These are phyloP conservation scores for Caenorhabditis latens DNA, from an alignment of 1,140 invertebrate genomes.

Conservation along the genomic window DNA sequence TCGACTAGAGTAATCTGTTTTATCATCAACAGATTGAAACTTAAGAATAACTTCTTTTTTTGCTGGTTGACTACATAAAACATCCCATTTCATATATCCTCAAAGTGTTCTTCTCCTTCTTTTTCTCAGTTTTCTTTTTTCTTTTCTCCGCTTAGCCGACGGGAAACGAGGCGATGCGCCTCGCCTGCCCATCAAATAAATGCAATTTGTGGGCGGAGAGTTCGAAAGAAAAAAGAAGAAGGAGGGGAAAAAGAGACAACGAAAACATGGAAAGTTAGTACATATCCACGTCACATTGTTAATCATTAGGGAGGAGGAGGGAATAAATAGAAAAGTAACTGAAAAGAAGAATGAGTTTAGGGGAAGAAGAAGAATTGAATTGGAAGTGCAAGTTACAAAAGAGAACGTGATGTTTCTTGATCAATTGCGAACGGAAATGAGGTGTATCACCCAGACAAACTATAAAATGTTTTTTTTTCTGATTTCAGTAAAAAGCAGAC, in stretches of 20 bases:
- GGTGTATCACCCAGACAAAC: background rate
- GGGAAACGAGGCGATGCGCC: constrained; percentile 44
- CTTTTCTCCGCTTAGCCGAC: constrained; percentile 13
- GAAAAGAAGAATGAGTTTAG: background rate
- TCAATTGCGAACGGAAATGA: background rate
- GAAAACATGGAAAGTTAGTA: constrained; percentile 20
- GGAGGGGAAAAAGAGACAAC: background rate
- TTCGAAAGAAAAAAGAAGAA: constrained; percentile 23
- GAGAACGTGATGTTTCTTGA: background rate
- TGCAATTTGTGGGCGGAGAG: constrained; percentile 54
- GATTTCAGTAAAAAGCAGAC: background rate
- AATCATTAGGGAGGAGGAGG: background rate
- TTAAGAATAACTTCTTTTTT: background rate
- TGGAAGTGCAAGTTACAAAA: background rate
- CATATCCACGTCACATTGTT: constrained; percentile 34
- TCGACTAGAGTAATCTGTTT: background rate
- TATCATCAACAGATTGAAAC: background rate
- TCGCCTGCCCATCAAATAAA: constrained; percentile 50
- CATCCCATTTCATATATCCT: constrained; percentile 37
- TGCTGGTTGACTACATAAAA: constrained; percentile 31
- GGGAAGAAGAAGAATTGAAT: background rate
- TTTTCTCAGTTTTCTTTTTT: constrained; percentile 26
- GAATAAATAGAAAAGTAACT: constrained; percentile 24
- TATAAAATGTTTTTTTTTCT: background rate
- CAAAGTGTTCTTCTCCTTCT: constrained; percentile 29